phyloP scores from a whole-genome alignment of 2,888 invertebrate species.

The Linnaemya vulpina region DNA sequence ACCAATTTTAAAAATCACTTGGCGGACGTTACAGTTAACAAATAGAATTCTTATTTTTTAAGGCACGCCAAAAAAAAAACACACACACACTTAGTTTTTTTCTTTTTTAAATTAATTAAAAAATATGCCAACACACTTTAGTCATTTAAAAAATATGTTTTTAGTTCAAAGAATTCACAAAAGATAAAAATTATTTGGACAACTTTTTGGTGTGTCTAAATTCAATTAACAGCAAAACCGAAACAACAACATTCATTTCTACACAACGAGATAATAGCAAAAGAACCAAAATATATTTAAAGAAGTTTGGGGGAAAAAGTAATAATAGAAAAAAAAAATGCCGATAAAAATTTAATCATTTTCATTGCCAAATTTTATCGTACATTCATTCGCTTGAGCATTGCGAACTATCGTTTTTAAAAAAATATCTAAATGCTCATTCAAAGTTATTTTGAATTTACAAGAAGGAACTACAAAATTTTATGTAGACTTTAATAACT shows the following conservation, averaged over 20 bases:
- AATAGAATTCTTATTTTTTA: constrained; percentile 53
- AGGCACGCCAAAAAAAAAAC: no score
- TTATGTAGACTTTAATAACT: no score
- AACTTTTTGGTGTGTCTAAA: constrained; percentile 26
- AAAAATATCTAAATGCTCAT: neutral
- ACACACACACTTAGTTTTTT: no score
- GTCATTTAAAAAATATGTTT: neutral
- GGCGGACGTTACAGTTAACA: constrained; percentile 21
- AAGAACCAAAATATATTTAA: neutral
- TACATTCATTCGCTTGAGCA: neutral
- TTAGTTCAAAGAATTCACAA: constrained; percentile 13
- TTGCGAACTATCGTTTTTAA: neutral
- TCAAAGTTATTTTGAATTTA: neutral
- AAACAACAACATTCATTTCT: neutral
- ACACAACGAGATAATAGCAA: constrained; percentile 12
- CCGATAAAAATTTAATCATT: constrained; percentile 48
- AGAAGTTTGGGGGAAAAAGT: constrained; percentile 4
- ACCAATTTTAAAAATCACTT: no score
- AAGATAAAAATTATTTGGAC: constrained; percentile 21
- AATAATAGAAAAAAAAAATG: neutral
- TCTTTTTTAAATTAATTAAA: neutral
- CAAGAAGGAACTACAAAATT: neutral
- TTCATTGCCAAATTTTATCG: constrained; percentile 33
- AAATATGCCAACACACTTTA: neutral
- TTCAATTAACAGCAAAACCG: constrained; percentile 11